A percentile compares a stretch with the other conserved stretches of the same genome.
These are phyloP conservation scores for Microtus oregoni DNA, from an alignment of 2,113 vertebrate species.

Conservation along the genomic window DNA sequence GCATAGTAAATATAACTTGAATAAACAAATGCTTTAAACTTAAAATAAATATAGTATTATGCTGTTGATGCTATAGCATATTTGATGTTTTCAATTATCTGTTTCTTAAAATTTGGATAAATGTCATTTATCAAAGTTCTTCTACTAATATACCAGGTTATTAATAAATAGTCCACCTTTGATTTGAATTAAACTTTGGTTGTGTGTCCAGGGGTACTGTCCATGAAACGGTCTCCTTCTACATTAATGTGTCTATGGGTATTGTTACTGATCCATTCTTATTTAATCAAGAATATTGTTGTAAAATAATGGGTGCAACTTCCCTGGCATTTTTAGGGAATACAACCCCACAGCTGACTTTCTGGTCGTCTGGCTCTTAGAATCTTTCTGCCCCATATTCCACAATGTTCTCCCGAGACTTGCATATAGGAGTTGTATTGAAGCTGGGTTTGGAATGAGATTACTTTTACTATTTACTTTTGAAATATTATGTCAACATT, in stretches of 20 bases:
- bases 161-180: neutral
- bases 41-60: neutral
- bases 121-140: neutral
- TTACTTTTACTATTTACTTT: neutral
- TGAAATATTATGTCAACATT: neutral
- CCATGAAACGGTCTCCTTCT: too few relatives aligned
- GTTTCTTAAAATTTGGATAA: slow-evolving; percentile 20
- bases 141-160: neutral
- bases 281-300: too few relatives aligned
- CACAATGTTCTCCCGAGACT: neutral
- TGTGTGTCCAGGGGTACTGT: too few relatives aligned
- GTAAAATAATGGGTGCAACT: too few relatives aligned
- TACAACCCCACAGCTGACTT: too few relatives aligned
- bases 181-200: neutral
- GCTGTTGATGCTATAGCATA: neutral
- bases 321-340: too few relatives aligned
- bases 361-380: too few relatives aligned
- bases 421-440: neutral
- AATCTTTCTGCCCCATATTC: too few relatives aligned
- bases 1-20: neutral
- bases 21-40: slow-evolving; percentile 17
- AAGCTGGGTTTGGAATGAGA: neutral
- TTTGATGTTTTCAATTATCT: slow-evolving; percentile 3
- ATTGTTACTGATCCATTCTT: too few relatives aligned
- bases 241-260: too few relatives aligned